phyloP scores from a whole-genome alignment of 2,113 vertebrate genomes.

The Diadophis punctatus region DNA sequence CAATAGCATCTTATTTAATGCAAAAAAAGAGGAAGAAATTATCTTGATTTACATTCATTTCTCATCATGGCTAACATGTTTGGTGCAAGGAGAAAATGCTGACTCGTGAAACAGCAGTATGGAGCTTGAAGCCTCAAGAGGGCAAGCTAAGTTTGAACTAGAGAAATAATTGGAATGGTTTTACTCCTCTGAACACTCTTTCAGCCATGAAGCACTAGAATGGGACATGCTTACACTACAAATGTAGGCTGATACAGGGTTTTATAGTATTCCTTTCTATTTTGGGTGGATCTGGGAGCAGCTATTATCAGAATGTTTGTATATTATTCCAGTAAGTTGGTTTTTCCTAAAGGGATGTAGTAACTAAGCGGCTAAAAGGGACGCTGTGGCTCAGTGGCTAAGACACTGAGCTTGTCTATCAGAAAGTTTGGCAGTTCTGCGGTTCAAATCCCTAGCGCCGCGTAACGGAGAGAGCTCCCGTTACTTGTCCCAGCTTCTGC shows the following conservation, averaged over 20 bases:
- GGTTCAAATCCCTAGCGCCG: too few species aligned
- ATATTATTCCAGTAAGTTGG: background rate
- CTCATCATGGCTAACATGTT: background rate
- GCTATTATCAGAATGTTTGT: background rate
- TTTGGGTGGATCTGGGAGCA: background rate
- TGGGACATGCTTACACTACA: background rate
- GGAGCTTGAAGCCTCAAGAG: constrained; percentile 2
- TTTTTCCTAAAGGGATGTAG: background rate
- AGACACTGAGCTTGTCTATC: too few species aligned
- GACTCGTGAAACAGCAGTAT: background rate
- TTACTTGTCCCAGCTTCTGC: too few species aligned
- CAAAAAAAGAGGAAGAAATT: constrained; percentile 10
- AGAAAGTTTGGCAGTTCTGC: too few species aligned
- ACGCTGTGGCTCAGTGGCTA: too few species aligned
- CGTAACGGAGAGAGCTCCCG: too few species aligned
- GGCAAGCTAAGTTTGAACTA: background rate
- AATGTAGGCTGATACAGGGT: background rate
- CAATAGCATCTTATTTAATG: constrained; percentile 11
- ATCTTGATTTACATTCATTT: constrained; percentile 17
- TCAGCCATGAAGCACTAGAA: background rate
- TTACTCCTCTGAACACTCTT: background rate
- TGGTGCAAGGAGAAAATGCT: background rate
- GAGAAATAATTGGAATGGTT: background rate
- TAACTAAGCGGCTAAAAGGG: background rate
- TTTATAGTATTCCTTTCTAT: background rate